Conservation (phyloP, 2,113 vertebrate genomes). For the Syrrhaptes paradoxus region DNA sequence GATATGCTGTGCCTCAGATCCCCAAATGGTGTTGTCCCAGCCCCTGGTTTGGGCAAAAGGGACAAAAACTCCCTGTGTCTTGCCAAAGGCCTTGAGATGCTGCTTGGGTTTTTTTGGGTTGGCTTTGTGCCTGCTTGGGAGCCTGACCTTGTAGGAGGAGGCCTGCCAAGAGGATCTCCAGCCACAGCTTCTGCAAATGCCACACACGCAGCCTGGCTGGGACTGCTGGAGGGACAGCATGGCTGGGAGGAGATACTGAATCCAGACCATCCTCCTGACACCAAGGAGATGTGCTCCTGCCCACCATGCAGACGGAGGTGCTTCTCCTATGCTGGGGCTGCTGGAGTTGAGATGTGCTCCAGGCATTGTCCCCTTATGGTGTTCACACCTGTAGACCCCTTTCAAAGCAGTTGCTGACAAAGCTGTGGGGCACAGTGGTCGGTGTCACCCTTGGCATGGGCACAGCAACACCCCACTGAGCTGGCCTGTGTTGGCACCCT, state of each 20-base stretch:
- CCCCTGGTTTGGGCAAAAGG: background rate
- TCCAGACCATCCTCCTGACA: background rate
- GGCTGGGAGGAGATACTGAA: background rate
- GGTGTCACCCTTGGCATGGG: background rate
- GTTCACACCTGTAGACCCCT: background rate
- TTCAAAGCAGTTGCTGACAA: background rate
- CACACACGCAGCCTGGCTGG: background rate
- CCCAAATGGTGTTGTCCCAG: background rate
- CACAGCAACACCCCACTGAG: background rate
- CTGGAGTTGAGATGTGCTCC: background rate
- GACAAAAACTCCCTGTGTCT: background rate
- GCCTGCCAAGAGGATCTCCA: background rate
- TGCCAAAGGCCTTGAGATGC: background rate
- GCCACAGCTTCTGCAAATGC: background rate
- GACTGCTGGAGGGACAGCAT: background rate
- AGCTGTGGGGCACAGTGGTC: background rate
- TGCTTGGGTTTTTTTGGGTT: background rate
- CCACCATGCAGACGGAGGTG: background rate
- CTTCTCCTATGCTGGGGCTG: background rate
- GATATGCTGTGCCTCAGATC: background rate
- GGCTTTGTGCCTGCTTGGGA: background rate
- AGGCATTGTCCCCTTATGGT: background rate
- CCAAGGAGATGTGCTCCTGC: background rate
- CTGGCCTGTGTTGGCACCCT: background rate
- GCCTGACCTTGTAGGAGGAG: slow-evolving; percentile 1